Conservation (phyloP, 1,140 invertebrate species). For the Melitaea cinxia region DNA sequence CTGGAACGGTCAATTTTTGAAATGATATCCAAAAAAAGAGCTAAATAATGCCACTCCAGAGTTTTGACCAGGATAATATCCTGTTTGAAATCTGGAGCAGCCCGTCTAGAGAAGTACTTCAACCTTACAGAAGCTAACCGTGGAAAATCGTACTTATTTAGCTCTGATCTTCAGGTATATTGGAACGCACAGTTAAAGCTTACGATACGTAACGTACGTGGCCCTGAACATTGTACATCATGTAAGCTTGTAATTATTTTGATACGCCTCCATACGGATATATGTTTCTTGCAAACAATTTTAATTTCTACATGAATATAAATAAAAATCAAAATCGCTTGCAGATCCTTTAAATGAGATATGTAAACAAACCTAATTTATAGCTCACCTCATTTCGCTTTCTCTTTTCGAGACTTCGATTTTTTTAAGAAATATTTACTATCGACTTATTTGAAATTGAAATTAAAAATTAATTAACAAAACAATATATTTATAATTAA, state of each 20-base stretch:
- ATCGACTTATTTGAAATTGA: no score
- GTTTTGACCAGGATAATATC: no score
- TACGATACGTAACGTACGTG: slow-evolving; percentile 9
- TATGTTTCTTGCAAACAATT: neutral
- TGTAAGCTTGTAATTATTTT: slow-evolving; percentile 13
- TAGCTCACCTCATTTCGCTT: slow-evolving; percentile 13
- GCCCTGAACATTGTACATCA: slow-evolving; percentile 18
- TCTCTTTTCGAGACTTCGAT: slow-evolving; percentile 15
- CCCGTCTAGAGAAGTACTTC: no score
- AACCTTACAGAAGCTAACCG: no score
- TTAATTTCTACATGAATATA: neutral
- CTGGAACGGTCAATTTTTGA: no score
- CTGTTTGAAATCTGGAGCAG: no score
- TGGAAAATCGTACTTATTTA: no score
- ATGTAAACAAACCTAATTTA: slow-evolving; percentile 22
- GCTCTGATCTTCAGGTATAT: no score
- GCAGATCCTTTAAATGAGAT: slow-evolving; percentile 1
- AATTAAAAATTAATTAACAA: neutral
- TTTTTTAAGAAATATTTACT: neutral
- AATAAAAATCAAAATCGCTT: slow-evolving; percentile 1
- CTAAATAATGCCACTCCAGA: no score
- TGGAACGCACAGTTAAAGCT: neutral
- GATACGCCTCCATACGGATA: slow-evolving; percentile 10
- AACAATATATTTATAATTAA: no score
- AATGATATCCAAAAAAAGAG: no score